Base-by-base conservation (phyloP, 2,113 vertebrate species). In the Cynocephalus volans region DNA sequence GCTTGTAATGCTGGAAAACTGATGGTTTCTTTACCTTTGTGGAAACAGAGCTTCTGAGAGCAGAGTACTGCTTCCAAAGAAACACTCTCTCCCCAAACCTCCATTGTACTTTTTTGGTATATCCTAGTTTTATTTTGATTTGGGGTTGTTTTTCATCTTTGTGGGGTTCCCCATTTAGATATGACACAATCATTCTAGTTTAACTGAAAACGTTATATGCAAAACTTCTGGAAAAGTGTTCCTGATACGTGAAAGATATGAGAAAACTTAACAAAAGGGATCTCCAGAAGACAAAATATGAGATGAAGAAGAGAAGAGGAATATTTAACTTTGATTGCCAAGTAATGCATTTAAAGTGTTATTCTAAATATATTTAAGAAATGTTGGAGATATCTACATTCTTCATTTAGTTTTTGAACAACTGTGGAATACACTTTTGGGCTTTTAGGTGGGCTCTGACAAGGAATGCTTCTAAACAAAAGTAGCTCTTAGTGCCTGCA, bases 111-210 rank as follows among this genome's bases (percentile, higher is more conserved):
- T 41, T 77, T 82, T 52, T 54, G 50, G 3, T 28, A 60, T 67
- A 41, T 36, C 62, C 21, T 79, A 24, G 18, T 82, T 79, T 67
- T 95, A 19, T 79, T 90, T 95, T 48, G 11, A 15, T 11, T 80
- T 94, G n/a, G 33, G 14, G 12, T 82, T 87, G 77, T 85, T 90
- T 96, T 82, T 54, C 48, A 58, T 45, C 12, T 86, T 82, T 62
- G 28, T 31, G 15, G 60, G 1, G 19, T 54, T 80, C 36, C 24
- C 8, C 36, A 33, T 45, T 73, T 95, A 67, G 28, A 41, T 33
- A 69, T n/a, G 24, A 89, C 18, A 56, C 3, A 36, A 4, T 75
- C 41, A 54, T 7, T 92, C 26, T 67, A 33, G 23, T 67, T 88
- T 41, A 80, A 73, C 33, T 79, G 64, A 65, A 97, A 96, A 77